Evolutionary conservation across 2,113 vertebrate species (phyloP), one percentile per base, ranked within the genome.

Genomic region (Anarhynchus alexandrinus): DNA sequence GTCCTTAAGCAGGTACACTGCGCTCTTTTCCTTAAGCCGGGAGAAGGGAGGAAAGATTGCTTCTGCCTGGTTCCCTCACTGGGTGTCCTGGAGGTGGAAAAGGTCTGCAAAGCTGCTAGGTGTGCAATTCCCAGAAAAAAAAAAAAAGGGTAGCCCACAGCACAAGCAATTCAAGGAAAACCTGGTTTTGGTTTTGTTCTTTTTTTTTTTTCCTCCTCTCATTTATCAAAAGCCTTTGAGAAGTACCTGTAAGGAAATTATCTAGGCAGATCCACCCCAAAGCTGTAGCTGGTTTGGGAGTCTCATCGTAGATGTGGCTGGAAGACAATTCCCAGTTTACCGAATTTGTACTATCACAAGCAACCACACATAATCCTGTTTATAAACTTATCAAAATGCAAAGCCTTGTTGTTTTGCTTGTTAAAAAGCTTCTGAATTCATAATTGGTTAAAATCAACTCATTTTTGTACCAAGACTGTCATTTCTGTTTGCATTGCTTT

Each of bases 11-110:
- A 66, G 34, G 15, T 80, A 25, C 0, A 1, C 20, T 73, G 40
- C 0, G 0, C 9, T 86, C 9, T 77, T 73, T 51, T 20, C 27
- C 0, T 0, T 15, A 23, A 54, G 6, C 49, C 66, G 71, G 9
- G 30, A 4, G 12, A 69, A 80, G 25, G 12, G 19, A 79, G 36
- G 23, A 55, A 45, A 34, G 20, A 61, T 30, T 83, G 3, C 27
- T 80, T 70, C 54, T 72, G 32, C 34, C 18, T 70, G 9, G 7
- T 82, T 40, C 40, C 27, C 10, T 88, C 54, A 7, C 30, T 80
- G 66, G 10, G 5, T 76, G 4, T 16, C 10, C 49, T 65, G 64
- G 36, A n/a, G 19, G 17, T 34, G 15, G 40, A 76, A 30, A 5
- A 77, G 15, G 2, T 74, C 49, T 88, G n/a, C 49, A 80, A 59